A percentile compares a stretch with the other conserved stretches of the same genome.
phyloP scores from a whole-genome alignment of 92 coral and sea anemone genomes.

The Plumapathes pennacea region DNA sequence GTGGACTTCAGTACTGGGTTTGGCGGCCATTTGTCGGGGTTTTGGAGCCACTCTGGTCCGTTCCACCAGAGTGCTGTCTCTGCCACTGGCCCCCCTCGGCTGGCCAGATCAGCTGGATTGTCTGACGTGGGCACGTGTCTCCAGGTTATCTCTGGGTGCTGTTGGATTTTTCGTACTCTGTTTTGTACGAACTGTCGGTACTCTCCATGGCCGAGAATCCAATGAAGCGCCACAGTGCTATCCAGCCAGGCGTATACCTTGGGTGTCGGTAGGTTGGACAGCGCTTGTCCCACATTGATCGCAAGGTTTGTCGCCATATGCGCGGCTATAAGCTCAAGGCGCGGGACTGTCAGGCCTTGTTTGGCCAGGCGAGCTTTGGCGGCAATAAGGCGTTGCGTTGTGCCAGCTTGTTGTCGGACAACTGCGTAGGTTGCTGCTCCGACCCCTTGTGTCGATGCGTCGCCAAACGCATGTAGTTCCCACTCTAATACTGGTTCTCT shows the following conservation, averaged over 20 bases:
- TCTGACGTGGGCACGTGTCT: constrained; percentile 30
- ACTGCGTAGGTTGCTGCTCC: constrained; percentile 30
- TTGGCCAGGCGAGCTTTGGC: constrained; percentile 44
- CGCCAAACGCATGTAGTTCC: constrained; percentile 38
- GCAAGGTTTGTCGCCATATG: constrained; percentile 43
- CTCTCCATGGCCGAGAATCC: constrained; percentile 32
- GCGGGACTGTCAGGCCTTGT: constrained; percentile 15
- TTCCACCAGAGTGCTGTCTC: constrained; percentile 14
- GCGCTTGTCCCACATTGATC: constrained; percentile 17
- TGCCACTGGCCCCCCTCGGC: constrained; percentile 13
- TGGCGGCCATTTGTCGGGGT: constrained; percentile 19
- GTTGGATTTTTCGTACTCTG: constrained; percentile 22
- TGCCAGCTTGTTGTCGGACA: constrained; percentile 18
- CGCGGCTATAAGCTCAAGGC: constrained; percentile 31
- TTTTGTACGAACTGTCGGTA: constrained; percentile 35
- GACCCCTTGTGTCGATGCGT: constrained; percentile 15
- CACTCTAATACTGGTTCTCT: constrained; percentile 18
- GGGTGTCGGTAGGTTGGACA: neutral
- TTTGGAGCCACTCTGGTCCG: constrained; percentile 18
- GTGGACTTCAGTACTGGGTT: constrained; percentile 12
- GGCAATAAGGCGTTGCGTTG: constrained; percentile 14
- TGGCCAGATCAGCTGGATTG: constrained; percentile 42
- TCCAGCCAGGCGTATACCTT: constrained; percentile 17
- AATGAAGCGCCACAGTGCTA: constrained; percentile 44
- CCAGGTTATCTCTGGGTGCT: constrained; percentile 28